Base-by-base conservation (phyloP, 2,797 vertebrate genomes). In the Lepus townsendii region DNA sequence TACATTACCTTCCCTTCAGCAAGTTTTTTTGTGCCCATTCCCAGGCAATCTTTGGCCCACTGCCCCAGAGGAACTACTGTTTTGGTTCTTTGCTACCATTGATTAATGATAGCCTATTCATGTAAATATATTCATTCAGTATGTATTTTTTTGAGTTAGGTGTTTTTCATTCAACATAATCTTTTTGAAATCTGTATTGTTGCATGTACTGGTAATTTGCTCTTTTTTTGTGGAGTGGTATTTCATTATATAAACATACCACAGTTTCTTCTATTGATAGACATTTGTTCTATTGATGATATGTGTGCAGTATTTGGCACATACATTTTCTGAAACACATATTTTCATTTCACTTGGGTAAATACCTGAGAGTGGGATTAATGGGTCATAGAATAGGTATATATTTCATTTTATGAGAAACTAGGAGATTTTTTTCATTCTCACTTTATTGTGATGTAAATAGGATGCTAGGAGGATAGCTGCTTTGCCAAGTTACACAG, bases 321-420 rank as follows among this genome's bases (percentile, higher is more conserved):
- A 71, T 27, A 77, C 83, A 3, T 9, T 62, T 72, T 38, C 66
- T 12, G 62, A 77, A 83, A 80, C 27, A 82, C 54, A 35, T 47
- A 42, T 5, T 35, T 85, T 86, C 27, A 66, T 62, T 93, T 85
- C 62, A 80, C 22, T 68, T 83, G 16, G 32, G 35, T 26, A 63
- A 73, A 77, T 86, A 7, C 4, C 16, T 90, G 27, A 75, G 17
- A 71, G 47, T 62, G 38, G 63, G 87, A 75, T 17, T 87, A 35
- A 38, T 63, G 62, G 27, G 16, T 90, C n/a, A 71, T 32, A 82
- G n/a, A 83, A 1, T 47, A 86, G 65, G 30, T 66, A 1, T 14
- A 3, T 54, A 26, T 32, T 80, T 93, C 84, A 65, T 83, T 93
- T 91, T 68, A 47, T 2, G 78, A 78, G 60, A 88, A 80, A 13